Percentiles rank a stretch among this genome's conserved stretches.
These are phyloP conservation scores for Botrylloides violaceus DNA, from an alignment of 23 tunicate species.

Conservation along the genomic window DNA sequence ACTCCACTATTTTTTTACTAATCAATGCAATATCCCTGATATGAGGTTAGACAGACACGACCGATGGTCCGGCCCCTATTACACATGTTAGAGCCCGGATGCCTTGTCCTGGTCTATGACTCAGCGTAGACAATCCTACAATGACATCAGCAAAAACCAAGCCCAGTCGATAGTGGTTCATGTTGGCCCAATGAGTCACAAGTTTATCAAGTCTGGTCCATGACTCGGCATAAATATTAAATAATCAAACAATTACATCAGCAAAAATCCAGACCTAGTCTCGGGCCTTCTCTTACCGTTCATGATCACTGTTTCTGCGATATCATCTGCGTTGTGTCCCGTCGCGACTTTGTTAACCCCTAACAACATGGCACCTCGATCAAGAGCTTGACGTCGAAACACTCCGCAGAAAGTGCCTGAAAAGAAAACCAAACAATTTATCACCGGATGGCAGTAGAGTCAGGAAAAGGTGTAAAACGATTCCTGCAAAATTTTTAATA, in stretches of 20 bases:
- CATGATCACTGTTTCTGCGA: conserved; percentile 96
- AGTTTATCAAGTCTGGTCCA: background rate
- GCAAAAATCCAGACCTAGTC: background rate
- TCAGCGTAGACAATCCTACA: no score
- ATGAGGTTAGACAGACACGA: no score
- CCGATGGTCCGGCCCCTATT: no score
- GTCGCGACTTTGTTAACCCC: conserved; percentile 84
- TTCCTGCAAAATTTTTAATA: no score
- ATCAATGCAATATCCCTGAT: no score
- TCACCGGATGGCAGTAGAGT: no score
- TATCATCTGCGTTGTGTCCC: conserved; percentile 97
- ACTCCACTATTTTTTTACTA: no score
- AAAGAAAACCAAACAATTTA: no score
- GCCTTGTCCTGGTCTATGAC: no score
- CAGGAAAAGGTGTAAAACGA: no score
- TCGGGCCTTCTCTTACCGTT: conserved; percentile 37
- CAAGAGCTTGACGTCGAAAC: conserved; percentile 89
- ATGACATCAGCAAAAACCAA: no score
- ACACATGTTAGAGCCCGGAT: no score
- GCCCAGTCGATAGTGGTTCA: background rate
- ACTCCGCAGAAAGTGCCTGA: conserved; percentile 94
- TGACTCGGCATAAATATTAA: background rate
- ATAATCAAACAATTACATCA: background rate
- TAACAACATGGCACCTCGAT: conserved; percentile 84
- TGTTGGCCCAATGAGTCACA: background rate